Base-by-base conservation (phyloP, 2,797 vertebrate genomes). In the Jordanella pulchra region DNA sequence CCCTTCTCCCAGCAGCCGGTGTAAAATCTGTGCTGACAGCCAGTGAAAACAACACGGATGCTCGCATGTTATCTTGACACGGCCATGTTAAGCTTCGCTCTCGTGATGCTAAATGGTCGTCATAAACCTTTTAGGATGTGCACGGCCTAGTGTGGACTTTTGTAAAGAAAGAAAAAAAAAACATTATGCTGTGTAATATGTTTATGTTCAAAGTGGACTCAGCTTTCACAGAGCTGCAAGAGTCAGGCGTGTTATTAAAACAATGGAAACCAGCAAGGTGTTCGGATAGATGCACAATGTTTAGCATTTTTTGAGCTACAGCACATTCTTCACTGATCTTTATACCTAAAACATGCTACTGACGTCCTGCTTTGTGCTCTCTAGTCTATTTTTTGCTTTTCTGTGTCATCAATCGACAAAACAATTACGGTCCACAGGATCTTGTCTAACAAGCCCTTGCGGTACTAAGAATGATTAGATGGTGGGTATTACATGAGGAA, bases 51-150 rank as follows among this genome's bases (percentile, higher is more conserved):
- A 93, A 91, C 93, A 92, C 83, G 87, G 91, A 93, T 91, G 92
- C 93, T 94, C 92, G 92, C 93, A 92, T 94, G 94, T 94, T 95
- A 95, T 95, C 94, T 94, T 94, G 93, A 94, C 93, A 93, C 87
- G 92, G 91, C 93, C 94, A 91, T 91, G 93, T 92, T 94, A 95
- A 94, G 94, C 95, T 88, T 78, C 77, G 81, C 93, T 93, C 92
- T 89, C 87, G 70, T 89, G 91, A 93, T 91, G 92, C 90, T 95
- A 93, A 94, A 94, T 92, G 92, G 93, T 90, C 93, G 90, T 93
- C 94, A 91, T 94, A 94, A 94, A 94, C 94, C 93, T 91, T 94
- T 95, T 94, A 93, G 79, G 89, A 94, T 93, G 85, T 75, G 78
- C 75, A 77, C 76, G 69, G 89, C 86, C 92, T 93, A 92, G 94